Percentiles rank a stretch among this genome's conserved stretches.
Conservation (phyloP, 2,113 vertebrate genomes). For the Ursus arctos region DNA sequence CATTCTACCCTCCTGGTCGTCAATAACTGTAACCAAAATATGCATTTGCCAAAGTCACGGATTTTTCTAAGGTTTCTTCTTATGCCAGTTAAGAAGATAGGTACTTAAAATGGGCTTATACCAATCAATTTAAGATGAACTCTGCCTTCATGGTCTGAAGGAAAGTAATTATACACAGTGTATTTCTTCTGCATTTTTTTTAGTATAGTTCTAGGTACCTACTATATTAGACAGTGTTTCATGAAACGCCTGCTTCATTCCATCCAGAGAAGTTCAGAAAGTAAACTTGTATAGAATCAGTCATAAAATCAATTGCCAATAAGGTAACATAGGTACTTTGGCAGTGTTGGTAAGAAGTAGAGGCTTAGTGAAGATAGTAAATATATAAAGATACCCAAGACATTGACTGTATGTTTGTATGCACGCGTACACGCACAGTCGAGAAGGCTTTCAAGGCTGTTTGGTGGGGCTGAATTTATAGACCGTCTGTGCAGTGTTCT, state of each 20-base stretch:
- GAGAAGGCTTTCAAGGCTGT: neutral
- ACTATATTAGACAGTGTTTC: neutral
- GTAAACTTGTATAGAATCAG: neutral
- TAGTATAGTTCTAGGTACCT: neutral
- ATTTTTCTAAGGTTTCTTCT: conserved; percentile 33
- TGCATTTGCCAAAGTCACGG: neutral
- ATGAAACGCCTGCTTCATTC: conserved; percentile 4
- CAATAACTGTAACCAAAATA: neutral
- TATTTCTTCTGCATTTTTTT: conserved; percentile 12
- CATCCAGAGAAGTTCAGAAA: conserved; percentile 9
- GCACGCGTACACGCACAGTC: neutral
- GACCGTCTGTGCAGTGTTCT: neutral
- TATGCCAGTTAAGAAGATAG: neutral
- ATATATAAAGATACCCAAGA: neutral
- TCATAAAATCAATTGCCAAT: neutral
- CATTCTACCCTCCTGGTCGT: neutral
- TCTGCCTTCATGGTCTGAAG: neutral
- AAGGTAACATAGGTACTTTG: neutral
- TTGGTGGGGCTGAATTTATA: neutral
- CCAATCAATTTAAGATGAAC: conserved; percentile 36
- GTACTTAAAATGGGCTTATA: neutral
- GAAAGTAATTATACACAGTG: neutral
- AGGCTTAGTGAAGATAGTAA: neutral
- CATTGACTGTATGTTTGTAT: neutral
- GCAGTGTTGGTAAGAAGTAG: neutral